Evolutionary conservation across 1,140 invertebrate genomes (phyloP).

Genomic region (Halyomorpha halys): DNA sequence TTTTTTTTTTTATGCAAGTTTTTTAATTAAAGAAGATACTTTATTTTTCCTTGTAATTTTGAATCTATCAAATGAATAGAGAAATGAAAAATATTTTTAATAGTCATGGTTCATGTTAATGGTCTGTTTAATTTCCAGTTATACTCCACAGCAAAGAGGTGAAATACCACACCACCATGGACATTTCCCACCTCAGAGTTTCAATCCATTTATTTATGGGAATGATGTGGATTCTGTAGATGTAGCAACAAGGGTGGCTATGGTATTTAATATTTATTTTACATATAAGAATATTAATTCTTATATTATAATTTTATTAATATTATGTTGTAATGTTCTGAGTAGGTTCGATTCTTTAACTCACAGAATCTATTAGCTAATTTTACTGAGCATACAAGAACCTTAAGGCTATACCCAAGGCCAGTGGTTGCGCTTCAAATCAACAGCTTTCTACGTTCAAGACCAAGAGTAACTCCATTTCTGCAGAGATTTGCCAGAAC

Average conservation of each 20-base stretch:
- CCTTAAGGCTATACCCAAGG: conserved; percentile 87
- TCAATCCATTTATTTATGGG: conserved; percentile 80
- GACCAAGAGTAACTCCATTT: conserved; percentile 77
- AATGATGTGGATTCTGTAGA: conserved; percentile 97
- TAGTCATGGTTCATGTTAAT: too few relatives aligned
- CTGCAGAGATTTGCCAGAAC: conserved; percentile 82
- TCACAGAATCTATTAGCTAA: conserved; percentile 94
- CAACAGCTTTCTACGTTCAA: conserved; percentile 90
- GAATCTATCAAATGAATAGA: too few relatives aligned
- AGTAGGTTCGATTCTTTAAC: conserved; percentile 90
- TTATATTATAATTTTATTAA: too few relatives aligned
- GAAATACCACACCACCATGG: conserved; percentile 12
- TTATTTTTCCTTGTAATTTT: too few relatives aligned
- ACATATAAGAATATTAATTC: too few relatives aligned
- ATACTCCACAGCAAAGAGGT: conserved; percentile 19
- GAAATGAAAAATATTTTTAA: too few relatives aligned
- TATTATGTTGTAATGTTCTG: not conserved
- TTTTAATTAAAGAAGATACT: too few relatives aligned
- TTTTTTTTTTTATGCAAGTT: too few relatives aligned
- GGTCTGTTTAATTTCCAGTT: conserved; percentile 11
- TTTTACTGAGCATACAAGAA: conserved; percentile 95
- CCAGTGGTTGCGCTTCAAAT: conserved; percentile 99
- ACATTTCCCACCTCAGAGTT: conserved; percentile 25
- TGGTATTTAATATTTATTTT: conserved; percentile 49
- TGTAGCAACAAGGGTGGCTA: conserved; percentile 94